Evolutionary conservation across 2,113 vertebrate genomes (phyloP), one percentile per base, ranked within the genome.

Genomic region (Tragelaphus scriptus): DNA sequence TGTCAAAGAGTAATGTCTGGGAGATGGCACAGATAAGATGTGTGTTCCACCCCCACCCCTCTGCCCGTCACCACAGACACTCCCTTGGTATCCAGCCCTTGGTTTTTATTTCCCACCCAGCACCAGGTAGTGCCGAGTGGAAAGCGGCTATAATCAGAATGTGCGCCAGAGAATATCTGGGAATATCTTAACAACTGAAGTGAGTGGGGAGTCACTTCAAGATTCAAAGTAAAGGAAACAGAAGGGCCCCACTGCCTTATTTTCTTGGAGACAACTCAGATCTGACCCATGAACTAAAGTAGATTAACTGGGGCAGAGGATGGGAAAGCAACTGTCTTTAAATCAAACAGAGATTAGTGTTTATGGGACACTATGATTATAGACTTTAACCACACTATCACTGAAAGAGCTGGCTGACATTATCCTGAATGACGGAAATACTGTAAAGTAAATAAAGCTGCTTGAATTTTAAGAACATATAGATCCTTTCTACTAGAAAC

Each of bases 1-100:
- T 11, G 44, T 25, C 0, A 0, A 28, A 47, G 81, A 21, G 5
- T 44, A 1, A n/a, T 2, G 40, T 12, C 79, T 36, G 36, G 58
- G 58, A 79, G n/a, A 11, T 8, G 51, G 68, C 36, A 19, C 36
- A 14, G n/a, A 14, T 12, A 13, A 49, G 65, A 40, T 36, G 58
- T 11, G 30, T 9, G 26, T 49, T 26, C 71, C 44, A 11, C 17
- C 14, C 1, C 10, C 8, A 5, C 19, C 19, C 8, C n/a, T 5
- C 15, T 11, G 26, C 58, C 56, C 19, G 25, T 79, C 25, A 5
- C 30, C 51, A 30, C 25, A 11, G 81, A n/a, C 40, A 16, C 11
- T 63, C 17, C 71, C 12, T n/a, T 26, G 44, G 49, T 25, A 26
- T 53, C 28, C 68, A 61, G 14, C 25, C 23, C 30, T 23, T n/a